phyloP scores from a whole-genome alignment of 2,797 vertebrate species.

The Anomalospiza imberbis region DNA sequence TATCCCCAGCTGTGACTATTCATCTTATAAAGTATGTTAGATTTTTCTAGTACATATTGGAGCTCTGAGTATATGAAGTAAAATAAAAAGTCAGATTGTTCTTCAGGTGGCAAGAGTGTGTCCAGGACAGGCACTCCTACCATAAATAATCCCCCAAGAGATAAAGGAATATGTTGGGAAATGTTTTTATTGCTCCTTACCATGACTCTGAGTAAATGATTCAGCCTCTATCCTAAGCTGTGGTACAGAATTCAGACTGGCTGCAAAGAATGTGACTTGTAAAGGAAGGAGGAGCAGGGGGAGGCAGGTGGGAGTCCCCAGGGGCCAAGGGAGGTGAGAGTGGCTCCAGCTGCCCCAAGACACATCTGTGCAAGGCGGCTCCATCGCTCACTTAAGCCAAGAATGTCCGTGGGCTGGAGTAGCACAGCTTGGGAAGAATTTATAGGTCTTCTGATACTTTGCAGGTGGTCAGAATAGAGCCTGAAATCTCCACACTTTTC shows the following conservation, averaged over 20 bases:
- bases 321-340: not conserved
- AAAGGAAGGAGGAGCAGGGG: not conserved
- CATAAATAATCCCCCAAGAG: conserved; percentile 6
- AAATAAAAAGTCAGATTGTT: conserved; percentile 34
- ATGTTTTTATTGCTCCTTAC: not conserved
- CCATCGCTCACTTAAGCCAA: not conserved
- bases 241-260: not conserved
- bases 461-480: not conserved
- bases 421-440: not conserved
- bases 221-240: not conserved
- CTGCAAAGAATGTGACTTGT: not conserved
- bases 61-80: not conserved
- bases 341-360: not conserved
- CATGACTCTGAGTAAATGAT: not conserved
- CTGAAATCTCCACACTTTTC: not conserved
- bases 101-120: not conserved
- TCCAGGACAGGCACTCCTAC: not conserved
- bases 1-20: conserved; percentile 48
- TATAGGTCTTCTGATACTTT: fast-evolving
- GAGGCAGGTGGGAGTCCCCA: not conserved
- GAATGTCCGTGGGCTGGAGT: not conserved
- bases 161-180: not conserved
- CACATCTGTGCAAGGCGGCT: not conserved
- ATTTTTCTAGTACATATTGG: conserved; percentile 30
- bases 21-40: conserved; percentile 19